Evolutionary conservation across 35 echinoderm and acorn worm genomes (phyloP).

Genomic region (Amphiura filiformis): DNA sequence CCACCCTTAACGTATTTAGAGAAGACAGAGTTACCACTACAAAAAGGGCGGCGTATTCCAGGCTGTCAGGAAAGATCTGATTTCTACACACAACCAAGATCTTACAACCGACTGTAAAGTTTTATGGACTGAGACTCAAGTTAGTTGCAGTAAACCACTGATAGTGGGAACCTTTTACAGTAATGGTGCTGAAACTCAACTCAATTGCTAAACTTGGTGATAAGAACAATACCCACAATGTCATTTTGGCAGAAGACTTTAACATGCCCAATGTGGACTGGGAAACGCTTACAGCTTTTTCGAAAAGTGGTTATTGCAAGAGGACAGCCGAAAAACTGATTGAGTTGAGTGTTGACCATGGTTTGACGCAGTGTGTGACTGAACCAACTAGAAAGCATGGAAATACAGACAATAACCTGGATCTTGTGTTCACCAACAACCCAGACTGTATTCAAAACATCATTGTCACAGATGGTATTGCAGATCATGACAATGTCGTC

Average conservation of each 20-base stretch:
- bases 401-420: background rate
- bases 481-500: background rate
- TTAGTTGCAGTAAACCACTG: background rate
- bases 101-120: background rate
- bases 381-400: too few species aligned
- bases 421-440: too few species aligned
- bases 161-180: background rate
- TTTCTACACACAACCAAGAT: background rate
- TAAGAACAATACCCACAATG: too few species aligned
- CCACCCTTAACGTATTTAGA: conserved; percentile 7
- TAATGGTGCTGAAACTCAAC: background rate
- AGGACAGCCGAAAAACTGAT: too few species aligned
- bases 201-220: background rate
- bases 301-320: too few species aligned
- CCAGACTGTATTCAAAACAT: too few species aligned
- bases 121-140: background rate
- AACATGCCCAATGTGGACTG: background rate
- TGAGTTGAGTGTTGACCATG: too few species aligned
- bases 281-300: too few species aligned
- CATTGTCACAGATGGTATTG: too few species aligned
- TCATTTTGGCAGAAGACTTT: background rate
- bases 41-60: background rate
- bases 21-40: background rate
- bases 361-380: too few species aligned
- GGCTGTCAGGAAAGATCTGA: background rate